Base-by-base conservation (phyloP, 2,888 invertebrate species). In the Micoletzkya japonica region DNA sequence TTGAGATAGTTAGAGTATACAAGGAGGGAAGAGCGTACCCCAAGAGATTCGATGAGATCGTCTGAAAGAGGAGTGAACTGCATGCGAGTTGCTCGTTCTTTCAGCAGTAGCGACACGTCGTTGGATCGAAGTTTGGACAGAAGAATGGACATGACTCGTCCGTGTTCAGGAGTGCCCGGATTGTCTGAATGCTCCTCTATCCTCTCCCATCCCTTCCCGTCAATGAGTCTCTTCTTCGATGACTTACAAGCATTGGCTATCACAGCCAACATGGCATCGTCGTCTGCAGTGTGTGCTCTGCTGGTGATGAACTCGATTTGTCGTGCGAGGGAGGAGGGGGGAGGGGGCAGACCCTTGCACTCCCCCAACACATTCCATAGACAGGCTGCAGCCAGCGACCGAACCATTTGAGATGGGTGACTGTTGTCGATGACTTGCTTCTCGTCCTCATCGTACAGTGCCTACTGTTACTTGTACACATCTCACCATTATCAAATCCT, bases 161-260 rank as follows among this genome's bases (percentile, higher is more conserved):
- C 54, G 6, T 17, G 32, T 26, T 66, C 66, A 1, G 14, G 10
- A 14, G 7, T 4, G 3, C 30, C 30, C 17, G 10, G 4, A 28
- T 28, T n/a, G n/a, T 66, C 49, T 24, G 2, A 28, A 36, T 50
- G 14, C 4, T 30, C 10, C 26, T 32, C 50, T 26, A 24, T 39
- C 14, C 37, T 39, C 37, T 59, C 26, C 28, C 59, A 26, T 37
- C 59, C 17, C 57, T 34, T 4, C 7, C 4, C 26, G 32, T 20
- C 4, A 56, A 50, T n/a, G 50, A 24, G n/a, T 6, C 24, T 50
- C 17, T 39, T 37, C 2, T 52, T 28, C 34, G 10, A 6, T 0
- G 17, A 67, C 77, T 71, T 34, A 81, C 80, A 82, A 24, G 77
- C 76, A 78, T 82, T 82, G 7, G 81, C 76, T 24, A 82, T 70